Conservation (phyloP, 2,797 vertebrate genomes). For the Alcedo atthis region DNA sequence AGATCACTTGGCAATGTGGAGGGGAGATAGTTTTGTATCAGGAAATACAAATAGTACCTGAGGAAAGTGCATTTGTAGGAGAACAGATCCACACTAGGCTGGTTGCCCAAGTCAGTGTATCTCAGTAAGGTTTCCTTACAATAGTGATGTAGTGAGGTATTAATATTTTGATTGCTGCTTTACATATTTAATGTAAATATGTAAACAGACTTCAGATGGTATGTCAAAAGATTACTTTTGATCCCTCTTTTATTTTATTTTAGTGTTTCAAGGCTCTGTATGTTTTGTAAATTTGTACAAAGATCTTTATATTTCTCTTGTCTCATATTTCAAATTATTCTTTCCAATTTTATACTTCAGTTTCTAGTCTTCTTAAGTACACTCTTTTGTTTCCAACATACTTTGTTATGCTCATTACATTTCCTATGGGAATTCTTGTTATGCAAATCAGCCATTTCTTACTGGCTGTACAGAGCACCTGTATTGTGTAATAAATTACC, state of each 20-base stretch:
- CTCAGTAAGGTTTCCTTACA: background rate
- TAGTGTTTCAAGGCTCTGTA: background rate
- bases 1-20: background rate
- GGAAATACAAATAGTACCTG: background rate
- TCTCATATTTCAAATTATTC: background rate
- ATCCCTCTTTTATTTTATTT: background rate
- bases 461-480: slow-evolving; percentile 9
- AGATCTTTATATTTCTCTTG: background rate
- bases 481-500: background rate
- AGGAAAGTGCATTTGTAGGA: background rate
- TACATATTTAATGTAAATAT: background rate
- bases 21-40: background rate
- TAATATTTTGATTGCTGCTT: background rate
- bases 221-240: background rate
- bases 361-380: background rate
- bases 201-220: background rate
- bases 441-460: slow-evolving; percentile 22
- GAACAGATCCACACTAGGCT: background rate
- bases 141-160: rapidly evolving
- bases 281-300: background rate
- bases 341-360: background rate
- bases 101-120: background rate
- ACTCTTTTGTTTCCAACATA: background rate
- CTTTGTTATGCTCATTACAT: background rate
- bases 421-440: slow-evolving; percentile 18